Percentiles rank a stretch among this genome's conserved stretches.
Evolutionary conservation across 1,140 invertebrate species (phyloP).

Genomic region (Ptiloglossa arizonensis): DNA sequence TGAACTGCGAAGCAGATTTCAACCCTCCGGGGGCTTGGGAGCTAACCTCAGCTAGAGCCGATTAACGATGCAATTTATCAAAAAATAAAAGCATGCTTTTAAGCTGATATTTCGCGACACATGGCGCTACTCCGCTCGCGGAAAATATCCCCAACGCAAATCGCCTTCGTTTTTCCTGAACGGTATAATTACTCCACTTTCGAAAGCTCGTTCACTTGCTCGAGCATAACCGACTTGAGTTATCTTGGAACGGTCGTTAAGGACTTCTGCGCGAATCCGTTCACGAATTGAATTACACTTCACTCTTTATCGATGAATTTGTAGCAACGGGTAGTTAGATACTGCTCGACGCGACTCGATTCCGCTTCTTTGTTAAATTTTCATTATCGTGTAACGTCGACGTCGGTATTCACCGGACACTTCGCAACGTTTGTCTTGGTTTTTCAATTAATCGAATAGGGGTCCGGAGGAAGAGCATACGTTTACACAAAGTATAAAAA

Average conservation of each 20-base stretch:
- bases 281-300: too few relatives aligned
- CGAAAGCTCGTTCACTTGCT: conserved; percentile 22
- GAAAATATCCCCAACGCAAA: conserved; percentile 58
- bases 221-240: not conserved
- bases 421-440: too few relatives aligned
- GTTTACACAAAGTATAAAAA: too few relatives aligned
- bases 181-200: conserved; percentile 46
- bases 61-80: conserved; percentile 74
- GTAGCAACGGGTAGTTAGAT: too few relatives aligned
- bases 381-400: too few relatives aligned
- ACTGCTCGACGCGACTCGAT: too few relatives aligned
- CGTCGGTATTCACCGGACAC: too few relatives aligned
- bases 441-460: too few relatives aligned
- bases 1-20: conserved; percentile 57
- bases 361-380: too few relatives aligned
- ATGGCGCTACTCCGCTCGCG: conserved; percentile 51
- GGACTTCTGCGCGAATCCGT: not conserved
- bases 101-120: conserved; percentile 74
- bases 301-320: too few relatives aligned
- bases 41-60: conserved; percentile 66
- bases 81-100: conserved; percentile 75
- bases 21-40: conserved; percentile 50
- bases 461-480: too few relatives aligned
- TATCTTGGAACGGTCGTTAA: not conserved
- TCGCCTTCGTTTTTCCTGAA: conserved; percentile 55